Percentiles rank a stretch among this genome's conserved stretches.
Evolutionary conservation across 2,888 invertebrate genomes (phyloP).

Genomic region (Chrysotoxum bicinctum): DNA sequence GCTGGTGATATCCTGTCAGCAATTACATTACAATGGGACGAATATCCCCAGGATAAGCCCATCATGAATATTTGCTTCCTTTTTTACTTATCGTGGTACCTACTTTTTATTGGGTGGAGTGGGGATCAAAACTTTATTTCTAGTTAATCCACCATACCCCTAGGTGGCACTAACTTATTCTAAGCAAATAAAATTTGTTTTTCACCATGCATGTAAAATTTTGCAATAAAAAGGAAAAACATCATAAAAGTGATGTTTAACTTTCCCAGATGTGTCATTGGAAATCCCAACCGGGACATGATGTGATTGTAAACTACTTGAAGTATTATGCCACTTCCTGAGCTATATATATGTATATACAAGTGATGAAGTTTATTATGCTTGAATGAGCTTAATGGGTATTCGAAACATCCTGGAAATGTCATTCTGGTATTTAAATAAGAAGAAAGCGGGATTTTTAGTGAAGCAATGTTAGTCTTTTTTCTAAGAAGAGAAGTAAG

Average conservation of each 20-base stretch:
- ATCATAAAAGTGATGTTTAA: slow-evolving; percentile 32
- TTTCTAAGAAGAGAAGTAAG: not conserved
- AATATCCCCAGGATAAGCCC: slow-evolving; percentile 39
- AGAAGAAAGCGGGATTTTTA: not conserved
- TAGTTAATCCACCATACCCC: slow-evolving; percentile 38
- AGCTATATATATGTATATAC: not conserved
- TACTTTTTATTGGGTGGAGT: not conserved
- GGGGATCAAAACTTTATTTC: slow-evolving; percentile 19
- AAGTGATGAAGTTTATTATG: slow-evolving; percentile 1
- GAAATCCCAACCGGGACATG: not conserved
- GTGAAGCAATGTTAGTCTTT: not conserved
- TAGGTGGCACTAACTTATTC: slow-evolving; percentile 60
- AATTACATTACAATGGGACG: slow-evolving; percentile 57
- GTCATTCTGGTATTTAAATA: not conserved
- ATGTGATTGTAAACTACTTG: slow-evolving; percentile 8
- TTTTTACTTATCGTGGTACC: not conserved
- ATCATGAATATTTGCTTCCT: slow-evolving; percentile 10
- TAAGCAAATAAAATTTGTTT: slow-evolving; percentile 50
- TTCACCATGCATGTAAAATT: slow-evolving; percentile 32
- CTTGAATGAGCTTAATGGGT: slow-evolving; percentile 3
- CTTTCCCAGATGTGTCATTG: slow-evolving; percentile 48
- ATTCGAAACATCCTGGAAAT: slow-evolving; percentile 2
- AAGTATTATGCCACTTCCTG: slow-evolving; percentile 13
- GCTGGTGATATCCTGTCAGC: slow-evolving; percentile 59
- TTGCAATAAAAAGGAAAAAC: slow-evolving; percentile 24